These are phyloP conservation scores for Cranoglanis bouderius DNA, from an alignment of 2,113 vertebrate species.

Conservation along the genomic window DNA sequence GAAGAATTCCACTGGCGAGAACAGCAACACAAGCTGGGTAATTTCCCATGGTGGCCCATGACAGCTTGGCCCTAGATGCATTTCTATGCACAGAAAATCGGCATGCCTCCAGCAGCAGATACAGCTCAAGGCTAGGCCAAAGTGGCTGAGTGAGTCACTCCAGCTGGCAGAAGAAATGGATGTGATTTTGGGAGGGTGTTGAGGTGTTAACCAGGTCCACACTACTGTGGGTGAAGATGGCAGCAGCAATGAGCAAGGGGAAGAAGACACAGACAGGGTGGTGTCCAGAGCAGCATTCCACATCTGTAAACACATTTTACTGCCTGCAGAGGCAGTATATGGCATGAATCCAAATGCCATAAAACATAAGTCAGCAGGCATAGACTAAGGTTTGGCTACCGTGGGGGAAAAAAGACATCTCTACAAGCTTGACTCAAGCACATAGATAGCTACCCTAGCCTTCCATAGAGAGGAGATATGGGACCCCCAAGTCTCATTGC, in stretches of 20 bases:
- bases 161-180: not conserved
- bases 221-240: not conserved
- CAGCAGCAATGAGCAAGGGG: not conserved
- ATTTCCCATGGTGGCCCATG: not conserved
- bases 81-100: not conserved
- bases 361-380: too few species aligned
- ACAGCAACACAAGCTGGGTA: not conserved
- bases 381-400: not conserved
- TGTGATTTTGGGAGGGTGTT: not conserved
- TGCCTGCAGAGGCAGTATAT: not conserved
- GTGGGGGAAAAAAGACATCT: not conserved
- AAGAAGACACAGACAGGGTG: not conserved
- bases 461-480: not conserved
- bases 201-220: not conserved
- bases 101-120: not conserved
- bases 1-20: too few species aligned
- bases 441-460: not conserved
- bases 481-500: not conserved
- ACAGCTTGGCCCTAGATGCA: not conserved
- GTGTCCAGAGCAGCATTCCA: not conserved
- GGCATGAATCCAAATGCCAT: not conserved
- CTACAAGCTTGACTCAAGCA: not conserved
- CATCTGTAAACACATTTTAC: not conserved
- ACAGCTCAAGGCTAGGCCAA: not conserved
- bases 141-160: not conserved